phyloP scores from a whole-genome alignment of 2,797 vertebrate species.

The Nothura maculosa region DNA sequence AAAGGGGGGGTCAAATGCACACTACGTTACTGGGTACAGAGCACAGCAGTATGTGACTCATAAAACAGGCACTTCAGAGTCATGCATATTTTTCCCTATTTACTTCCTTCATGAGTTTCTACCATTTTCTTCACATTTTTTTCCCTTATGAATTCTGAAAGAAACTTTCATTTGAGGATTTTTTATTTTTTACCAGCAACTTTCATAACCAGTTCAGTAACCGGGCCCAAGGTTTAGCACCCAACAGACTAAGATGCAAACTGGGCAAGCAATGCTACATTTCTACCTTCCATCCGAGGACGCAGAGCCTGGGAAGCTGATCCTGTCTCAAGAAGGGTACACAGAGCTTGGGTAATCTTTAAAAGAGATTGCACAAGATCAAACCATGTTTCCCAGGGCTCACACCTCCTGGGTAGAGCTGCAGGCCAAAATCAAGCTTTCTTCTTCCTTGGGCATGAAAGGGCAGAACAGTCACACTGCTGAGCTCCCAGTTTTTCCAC shows the following conservation, averaged over 20 bases:
- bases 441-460: neutral
- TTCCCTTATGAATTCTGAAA: neutral
- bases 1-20: conserved; percentile 25
- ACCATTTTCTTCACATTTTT: neutral
- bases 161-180: neutral
- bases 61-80: conserved; percentile 24
- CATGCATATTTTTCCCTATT: neutral
- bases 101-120: conserved; percentile 51
- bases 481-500: neutral
- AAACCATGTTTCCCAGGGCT: neutral
- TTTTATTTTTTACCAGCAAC: neutral
- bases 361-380: neutral
- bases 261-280: neutral
- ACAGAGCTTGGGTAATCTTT: neutral
- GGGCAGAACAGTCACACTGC: neutral
- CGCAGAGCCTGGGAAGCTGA: neutral
- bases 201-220: neutral
- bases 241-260: neutral
- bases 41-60: conserved; percentile 40
- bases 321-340: neutral
- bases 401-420: neutral
- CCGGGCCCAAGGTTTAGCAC: fast-evolving
- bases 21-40: conserved; percentile 34
- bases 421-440: neutral
- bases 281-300: neutral